These are phyloP conservation scores for Muscicapa comitata DNA, from an alignment of 2,797 vertebrate genomes.

Conservation along the genomic window DNA sequence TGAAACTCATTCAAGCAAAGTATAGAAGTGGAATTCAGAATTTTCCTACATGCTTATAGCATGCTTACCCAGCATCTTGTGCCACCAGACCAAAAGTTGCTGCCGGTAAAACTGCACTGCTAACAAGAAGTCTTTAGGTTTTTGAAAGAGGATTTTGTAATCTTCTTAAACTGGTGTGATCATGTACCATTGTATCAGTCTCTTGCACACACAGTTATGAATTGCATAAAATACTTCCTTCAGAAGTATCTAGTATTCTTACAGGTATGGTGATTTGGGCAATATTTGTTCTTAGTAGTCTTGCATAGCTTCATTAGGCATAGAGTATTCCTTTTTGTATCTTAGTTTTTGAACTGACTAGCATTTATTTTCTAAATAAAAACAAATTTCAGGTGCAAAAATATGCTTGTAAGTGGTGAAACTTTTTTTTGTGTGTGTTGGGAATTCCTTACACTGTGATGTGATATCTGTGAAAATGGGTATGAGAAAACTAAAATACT, in stretches of 20 bases:
- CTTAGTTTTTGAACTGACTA: not conserved
- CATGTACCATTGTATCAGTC: not conserved
- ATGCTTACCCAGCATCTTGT: not conserved
- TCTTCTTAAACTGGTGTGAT: not conserved
- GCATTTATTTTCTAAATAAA: not conserved
- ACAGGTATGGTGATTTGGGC: not conserved
- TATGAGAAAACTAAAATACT: not conserved
- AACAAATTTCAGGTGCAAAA: not conserved
- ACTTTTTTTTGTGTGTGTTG: rapidly evolving
- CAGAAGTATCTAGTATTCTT: not conserved
- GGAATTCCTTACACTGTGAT: not conserved
- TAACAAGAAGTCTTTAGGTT: not conserved
- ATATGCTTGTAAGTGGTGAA: not conserved
- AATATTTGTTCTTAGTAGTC: not conserved
- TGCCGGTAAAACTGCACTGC: not conserved
- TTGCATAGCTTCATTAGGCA: not conserved
- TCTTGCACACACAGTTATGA: not conserved
- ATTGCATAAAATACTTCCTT: not conserved
- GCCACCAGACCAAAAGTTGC: not conserved
- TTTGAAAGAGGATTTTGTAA: not conserved
- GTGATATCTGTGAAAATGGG: not conserved
- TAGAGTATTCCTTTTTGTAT: not conserved
- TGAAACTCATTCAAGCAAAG: not conserved
- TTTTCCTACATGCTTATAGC: not conserved
- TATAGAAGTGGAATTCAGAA: not conserved